Conservation (phyloP, 2,797 vertebrate species). For the Sebastes trivittatus region DNA sequence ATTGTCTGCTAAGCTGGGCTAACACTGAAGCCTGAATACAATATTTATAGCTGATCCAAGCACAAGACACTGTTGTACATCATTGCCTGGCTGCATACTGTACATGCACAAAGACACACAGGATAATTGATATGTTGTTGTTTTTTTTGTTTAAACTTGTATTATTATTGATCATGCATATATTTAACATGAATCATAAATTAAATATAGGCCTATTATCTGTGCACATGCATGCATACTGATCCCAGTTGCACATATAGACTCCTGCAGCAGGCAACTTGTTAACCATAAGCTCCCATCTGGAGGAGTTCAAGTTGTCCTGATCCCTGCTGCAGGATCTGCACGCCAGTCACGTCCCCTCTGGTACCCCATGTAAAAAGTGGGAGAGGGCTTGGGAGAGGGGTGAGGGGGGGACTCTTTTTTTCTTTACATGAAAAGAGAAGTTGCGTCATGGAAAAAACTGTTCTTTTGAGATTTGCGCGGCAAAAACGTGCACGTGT, state of each 20-base stretch:
- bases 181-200: neutral
- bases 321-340: constrained; percentile 66
- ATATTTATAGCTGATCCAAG: constrained; percentile 67
- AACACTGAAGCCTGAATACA: constrained; percentile 66
- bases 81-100: constrained; percentile 42
- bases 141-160: neutral
- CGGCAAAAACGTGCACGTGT: constrained; percentile 50
- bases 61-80: constrained; percentile 80
- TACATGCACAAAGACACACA: neutral
- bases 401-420: constrained; percentile 16
- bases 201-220: neutral
- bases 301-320: constrained; percentile 64
- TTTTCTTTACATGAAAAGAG: constrained; percentile 76
- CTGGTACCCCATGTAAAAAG: constrained; percentile 71
- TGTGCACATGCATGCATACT: constrained; percentile 29
- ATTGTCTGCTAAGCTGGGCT: constrained; percentile 72
- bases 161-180: neutral
- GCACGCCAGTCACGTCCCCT: constrained; percentile 82
- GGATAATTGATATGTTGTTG: neutral
- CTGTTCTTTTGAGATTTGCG: constrained; percentile 54
- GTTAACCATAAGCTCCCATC: constrained; percentile 51
- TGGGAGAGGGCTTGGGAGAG: constrained; percentile 43
- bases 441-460: constrained; percentile 87
- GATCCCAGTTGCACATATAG: constrained; percentile 20
- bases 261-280: constrained; percentile 15